These are phyloP conservation scores for Yponomeuta plumbellus DNA, from an alignment of 2,888 invertebrate species.

Conservation along the genomic window DNA sequence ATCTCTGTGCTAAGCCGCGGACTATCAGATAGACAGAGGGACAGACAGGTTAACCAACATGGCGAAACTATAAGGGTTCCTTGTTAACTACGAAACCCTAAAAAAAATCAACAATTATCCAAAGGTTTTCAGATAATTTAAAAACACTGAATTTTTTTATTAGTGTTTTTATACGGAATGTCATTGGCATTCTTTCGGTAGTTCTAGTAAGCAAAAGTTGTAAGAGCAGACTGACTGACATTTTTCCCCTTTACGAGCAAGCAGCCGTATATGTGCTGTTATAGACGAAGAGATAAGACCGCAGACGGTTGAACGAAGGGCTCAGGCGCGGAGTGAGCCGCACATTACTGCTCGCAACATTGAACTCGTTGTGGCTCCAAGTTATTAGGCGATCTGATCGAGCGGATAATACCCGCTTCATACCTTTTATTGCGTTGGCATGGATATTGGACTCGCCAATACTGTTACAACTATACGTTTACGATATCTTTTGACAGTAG, in stretches of 20 bases:
- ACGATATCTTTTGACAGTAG: slow-evolving; percentile 33
- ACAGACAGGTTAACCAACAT: no score
- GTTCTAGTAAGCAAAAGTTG: background rate
- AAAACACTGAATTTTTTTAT: no score
- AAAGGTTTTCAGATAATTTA: no score
- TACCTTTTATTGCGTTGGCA: slow-evolving; percentile 66
- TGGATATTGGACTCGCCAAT: slow-evolving; percentile 49
- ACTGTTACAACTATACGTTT: slow-evolving; percentile 45
- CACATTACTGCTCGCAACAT: slow-evolving; percentile 66
- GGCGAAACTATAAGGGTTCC: no score
- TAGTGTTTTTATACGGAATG: no score
- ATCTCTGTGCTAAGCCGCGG: no score
- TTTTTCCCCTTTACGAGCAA: background rate
- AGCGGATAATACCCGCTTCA: slow-evolving; percentile 70
- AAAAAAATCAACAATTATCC: no score
- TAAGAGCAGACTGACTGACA: slow-evolving; percentile 7
- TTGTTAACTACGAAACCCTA: no score
- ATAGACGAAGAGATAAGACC: slow-evolving; percentile 5
- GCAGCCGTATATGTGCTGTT: background rate
- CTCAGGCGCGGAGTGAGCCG: background rate
- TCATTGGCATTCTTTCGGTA: no score
- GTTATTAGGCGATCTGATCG: slow-evolving; percentile 74
- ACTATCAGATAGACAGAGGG: no score
- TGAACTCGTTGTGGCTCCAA: slow-evolving; percentile 69
- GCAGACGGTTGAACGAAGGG: background rate